A percentile compares a stretch with the other conserved stretches of the same genome.
Conservation (phyloP, 2,888 invertebrate genomes). For the Lamellibrachia columna region DNA sequence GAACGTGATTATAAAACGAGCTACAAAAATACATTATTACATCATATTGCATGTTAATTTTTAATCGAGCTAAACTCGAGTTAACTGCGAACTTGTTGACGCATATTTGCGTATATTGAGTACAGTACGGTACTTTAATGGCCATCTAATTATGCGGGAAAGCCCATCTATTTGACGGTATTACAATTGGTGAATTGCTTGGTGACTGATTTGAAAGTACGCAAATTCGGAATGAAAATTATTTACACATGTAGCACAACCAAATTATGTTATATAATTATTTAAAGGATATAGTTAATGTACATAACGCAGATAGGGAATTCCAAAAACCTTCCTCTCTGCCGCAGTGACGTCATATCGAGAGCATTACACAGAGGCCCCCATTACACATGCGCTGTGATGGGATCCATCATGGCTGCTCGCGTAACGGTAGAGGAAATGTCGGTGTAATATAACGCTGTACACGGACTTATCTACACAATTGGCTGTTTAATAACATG, state of each 20-base stretch:
- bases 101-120: not conserved
- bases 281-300: not conserved
- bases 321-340: not conserved
- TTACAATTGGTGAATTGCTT: not conserved
- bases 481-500: not conserved
- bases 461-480: not conserved
- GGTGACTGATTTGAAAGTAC: not conserved
- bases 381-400: not conserved
- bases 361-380: not conserved
- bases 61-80: too few species aligned
- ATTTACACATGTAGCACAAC: not conserved
- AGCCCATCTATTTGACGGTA: not conserved
- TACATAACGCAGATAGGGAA: not conserved
- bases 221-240: not conserved
- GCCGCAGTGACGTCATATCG: not conserved
- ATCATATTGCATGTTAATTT: too few species aligned
- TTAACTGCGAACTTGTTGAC: too few species aligned
- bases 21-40: too few species aligned
- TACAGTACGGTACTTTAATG: not conserved
- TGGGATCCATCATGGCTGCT: conserved; percentile 16
- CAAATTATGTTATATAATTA: not conserved
- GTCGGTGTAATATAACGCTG: not conserved
- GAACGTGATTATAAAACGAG: too few species aligned
- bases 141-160: not conserved
- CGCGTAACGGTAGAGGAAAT: not conserved